Percentiles rank a stretch among this genome's conserved stretches.
Evolutionary conservation across 2,797 vertebrate genomes (phyloP).

Genomic region (Halcyon chelicuti): DNA sequence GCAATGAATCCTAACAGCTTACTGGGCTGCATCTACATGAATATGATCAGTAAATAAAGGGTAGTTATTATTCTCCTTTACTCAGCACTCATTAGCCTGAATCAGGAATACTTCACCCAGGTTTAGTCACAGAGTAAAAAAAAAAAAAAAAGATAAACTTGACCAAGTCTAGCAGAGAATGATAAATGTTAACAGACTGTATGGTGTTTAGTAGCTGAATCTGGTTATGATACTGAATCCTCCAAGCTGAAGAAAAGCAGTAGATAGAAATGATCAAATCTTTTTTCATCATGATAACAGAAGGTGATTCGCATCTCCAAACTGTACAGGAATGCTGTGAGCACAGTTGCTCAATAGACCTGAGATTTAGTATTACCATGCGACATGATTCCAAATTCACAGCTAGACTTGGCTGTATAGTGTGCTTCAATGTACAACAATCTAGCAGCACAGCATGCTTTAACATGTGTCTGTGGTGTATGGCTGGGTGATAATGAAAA

Average conservation of each 20-base stretch:
- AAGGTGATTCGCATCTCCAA: neutral
- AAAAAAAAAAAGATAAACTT: neutral
- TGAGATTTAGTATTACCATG: neutral
- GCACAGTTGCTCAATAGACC: neutral
- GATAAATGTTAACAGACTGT: neutral
- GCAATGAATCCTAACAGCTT: neutral
- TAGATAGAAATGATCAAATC: neutral
- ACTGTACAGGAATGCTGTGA: neutral
- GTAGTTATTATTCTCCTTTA: neutral
- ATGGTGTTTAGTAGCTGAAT: neutral
- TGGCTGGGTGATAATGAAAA: constrained; percentile 19
- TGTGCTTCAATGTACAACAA: neutral
- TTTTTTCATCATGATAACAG: neutral
- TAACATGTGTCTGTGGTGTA: neutral
- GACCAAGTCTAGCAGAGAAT: neutral
- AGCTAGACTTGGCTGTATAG: constrained; percentile 1
- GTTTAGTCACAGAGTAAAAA: neutral
- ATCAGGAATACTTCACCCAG: neutral
- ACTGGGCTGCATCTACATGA: neutral
- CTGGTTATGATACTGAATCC: neutral
- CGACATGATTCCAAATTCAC: constrained; percentile 11
- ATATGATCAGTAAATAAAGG: neutral
- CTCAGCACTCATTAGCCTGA: neutral
- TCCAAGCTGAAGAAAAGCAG: neutral
- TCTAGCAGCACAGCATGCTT: neutral